Evolutionary conservation across 2,797 vertebrate genomes (phyloP).

Genomic region (Pangasius sanitwongsei): DNA sequence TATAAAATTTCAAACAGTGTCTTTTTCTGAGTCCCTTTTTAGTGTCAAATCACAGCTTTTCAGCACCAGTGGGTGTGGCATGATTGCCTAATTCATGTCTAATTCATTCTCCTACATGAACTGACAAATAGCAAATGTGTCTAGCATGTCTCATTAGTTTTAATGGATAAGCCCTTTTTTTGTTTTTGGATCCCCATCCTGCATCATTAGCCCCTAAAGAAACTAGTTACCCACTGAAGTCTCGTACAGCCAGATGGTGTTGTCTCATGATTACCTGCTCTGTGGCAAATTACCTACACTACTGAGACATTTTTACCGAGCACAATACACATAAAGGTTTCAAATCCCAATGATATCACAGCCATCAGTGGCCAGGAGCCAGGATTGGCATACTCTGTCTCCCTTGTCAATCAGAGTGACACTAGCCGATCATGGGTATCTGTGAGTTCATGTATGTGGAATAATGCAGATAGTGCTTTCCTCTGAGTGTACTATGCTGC

Average conservation of each 20-base stretch:
- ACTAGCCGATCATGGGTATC: neutral
- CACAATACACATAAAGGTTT: neutral
- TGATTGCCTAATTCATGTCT: neutral
- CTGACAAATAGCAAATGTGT: neutral
- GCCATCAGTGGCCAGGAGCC: neutral
- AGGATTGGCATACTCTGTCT: neutral
- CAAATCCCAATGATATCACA: neutral
- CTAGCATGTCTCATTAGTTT: neutral
- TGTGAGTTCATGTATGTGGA: neutral
- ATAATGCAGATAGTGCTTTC: neutral
- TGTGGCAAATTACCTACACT: neutral
- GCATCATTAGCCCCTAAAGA: neutral
- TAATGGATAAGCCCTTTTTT: neutral
- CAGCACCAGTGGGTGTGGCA: neutral
- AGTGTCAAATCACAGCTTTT: neutral
- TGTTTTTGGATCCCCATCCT: neutral
- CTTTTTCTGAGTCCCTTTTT: neutral
- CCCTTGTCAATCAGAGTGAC: neutral
- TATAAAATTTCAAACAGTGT: neutral
- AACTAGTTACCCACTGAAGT: neutral
- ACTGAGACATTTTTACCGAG: conserved; percentile 9
- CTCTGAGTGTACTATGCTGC: neutral
- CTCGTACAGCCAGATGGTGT: neutral
- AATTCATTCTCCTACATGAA: neutral
- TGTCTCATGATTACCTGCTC: neutral